Evolutionary conservation across 2,113 vertebrate genomes (phyloP), one percentile per base, ranked within the genome.

Genomic region (Oreochromis niloticus): DNA sequence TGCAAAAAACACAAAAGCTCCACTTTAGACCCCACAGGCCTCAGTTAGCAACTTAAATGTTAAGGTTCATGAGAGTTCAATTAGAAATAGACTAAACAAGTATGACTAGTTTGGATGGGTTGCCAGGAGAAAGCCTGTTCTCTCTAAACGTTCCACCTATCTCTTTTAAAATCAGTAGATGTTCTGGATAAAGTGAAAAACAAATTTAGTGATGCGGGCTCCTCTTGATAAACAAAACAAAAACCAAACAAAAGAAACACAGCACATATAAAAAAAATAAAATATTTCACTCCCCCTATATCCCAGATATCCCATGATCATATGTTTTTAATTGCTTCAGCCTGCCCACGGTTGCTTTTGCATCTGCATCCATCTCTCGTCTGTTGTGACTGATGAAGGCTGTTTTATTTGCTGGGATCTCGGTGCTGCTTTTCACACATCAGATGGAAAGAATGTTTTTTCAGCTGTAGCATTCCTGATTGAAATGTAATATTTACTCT

Each of bases 201-300:
- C 11, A 2, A 22, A 13, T 68, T 0, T 22, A 2, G 32, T 36
- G 61, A n/a, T n/a, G 17, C 39, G 10, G 61, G 61, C 0, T 36
- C 4, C 2, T 66, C 32, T 36, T 36, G 32, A 66, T n/a, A 36
- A n/a, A 12, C 10, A 2, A 66, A 12, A 34, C 30, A 19, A 63
- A 36, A 3, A 2, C 1, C 30, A 63, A 63, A 66, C 17, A 66
- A 2, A 39, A 39, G 4, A 66, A 66, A 66, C 17, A 12, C 2
- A 7, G 24, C 55, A 57, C 12, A 27, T 27, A 57, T 27, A 57
- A 14, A 5, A 57, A 22, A 56, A 11, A 4, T 2, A 1, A 24
- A 19, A n/a, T n/a, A n/a, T 10, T 56, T 13, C 59, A 36, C 32
- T n/a, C 4, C 61, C 12, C 6, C 61, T 66, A n/a, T 0, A 63